Evolutionary conservation across 2,113 vertebrate species (phyloP).

Genomic region (Oryzias woworae): DNA sequence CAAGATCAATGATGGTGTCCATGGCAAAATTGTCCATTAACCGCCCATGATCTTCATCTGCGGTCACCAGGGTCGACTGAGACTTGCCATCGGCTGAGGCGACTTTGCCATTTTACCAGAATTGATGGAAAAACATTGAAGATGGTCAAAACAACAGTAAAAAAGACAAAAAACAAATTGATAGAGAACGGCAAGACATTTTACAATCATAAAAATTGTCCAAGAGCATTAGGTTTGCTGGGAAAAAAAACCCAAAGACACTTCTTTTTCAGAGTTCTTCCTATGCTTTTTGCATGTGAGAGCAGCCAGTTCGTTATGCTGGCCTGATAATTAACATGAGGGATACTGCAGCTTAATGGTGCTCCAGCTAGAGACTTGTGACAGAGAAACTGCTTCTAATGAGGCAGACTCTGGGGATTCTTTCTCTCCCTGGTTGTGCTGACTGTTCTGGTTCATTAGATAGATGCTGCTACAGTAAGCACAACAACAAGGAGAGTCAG

Average conservation of each 20-base stretch:
- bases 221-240: slow-evolving; percentile 4
- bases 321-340: slow-evolving; percentile 60
- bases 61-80: background rate
- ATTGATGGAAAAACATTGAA: slow-evolving; percentile 13
- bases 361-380: slow-evolving; percentile 37
- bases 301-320: slow-evolving; percentile 53
- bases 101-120: slow-evolving; percentile 8
- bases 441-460: slow-evolving; percentile 11
- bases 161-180: background rate
- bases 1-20: slow-evolving; percentile 1
- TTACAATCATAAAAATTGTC: slow-evolving; percentile 7
- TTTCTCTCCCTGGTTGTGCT: slow-evolving; percentile 18
- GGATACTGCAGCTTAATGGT: slow-evolving; percentile 40
- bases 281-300: slow-evolving; percentile 26
- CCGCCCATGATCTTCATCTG: background rate
- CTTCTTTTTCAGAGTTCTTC: slow-evolving; percentile 3
- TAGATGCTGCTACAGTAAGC: slow-evolving; percentile 15
- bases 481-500: slow-evolving; percentile 22
- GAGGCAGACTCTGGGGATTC: slow-evolving; percentile 42
- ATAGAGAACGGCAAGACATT: background rate
- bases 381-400: slow-evolving; percentile 57
- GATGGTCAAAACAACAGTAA: background rate
- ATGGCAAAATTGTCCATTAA: background rate
- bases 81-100: background rate
- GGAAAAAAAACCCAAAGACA: background rate